Conservation (phyloP, 2,113 vertebrate species). For the Panthera uncia region DNA sequence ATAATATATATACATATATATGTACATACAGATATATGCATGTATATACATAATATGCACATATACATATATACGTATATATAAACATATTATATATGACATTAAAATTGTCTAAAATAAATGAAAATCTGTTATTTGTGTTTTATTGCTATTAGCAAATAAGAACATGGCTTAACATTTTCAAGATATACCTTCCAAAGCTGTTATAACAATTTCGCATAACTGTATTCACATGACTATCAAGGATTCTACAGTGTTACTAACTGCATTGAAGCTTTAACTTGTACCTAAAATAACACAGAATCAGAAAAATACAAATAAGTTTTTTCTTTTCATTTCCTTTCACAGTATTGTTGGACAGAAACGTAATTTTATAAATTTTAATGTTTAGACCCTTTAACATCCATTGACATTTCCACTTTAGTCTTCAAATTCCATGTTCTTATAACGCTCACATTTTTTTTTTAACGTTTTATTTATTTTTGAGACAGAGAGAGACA, state of each 20-base stretch:
- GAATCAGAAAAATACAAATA: background rate
- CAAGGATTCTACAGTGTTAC: background rate
- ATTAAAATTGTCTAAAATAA: background rate
- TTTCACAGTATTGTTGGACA: background rate
- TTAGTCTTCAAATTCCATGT: background rate
- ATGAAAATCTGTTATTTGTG: background rate
- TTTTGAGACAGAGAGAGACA: too few species aligned
- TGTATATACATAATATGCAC: background rate
- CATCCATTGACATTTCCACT: background rate
- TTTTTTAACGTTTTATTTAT: too few species aligned
- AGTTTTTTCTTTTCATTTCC: background rate
- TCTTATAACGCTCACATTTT: constrained; percentile 21
- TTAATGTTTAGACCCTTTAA: background rate
- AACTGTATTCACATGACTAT: background rate
- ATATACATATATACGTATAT: background rate
- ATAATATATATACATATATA: background rate
- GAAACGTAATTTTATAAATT: background rate
- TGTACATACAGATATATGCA: background rate
- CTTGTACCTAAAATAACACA: background rate
- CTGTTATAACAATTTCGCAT: background rate
- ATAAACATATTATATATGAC: background rate
- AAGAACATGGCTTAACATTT: background rate
- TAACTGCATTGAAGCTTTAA: background rate
- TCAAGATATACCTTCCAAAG: background rate
- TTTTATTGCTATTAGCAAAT: background rate